Evolutionary conservation across 64 coral and sea anemone species (phyloP).

Genomic region (Montipora capricornis): DNA sequence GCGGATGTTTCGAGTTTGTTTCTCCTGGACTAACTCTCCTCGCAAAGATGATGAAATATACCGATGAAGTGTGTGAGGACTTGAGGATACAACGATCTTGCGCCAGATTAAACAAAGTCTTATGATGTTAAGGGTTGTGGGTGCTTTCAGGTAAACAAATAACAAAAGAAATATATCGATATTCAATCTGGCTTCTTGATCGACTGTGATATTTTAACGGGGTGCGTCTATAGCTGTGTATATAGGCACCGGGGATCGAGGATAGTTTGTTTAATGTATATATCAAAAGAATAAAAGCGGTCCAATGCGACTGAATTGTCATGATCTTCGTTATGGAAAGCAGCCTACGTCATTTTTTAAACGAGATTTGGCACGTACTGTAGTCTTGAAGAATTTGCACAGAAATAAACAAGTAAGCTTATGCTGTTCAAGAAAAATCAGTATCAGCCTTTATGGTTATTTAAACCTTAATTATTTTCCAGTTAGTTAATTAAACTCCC

Average conservation of each 20-base stretch:
- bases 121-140: slow-evolving; percentile 17
- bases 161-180: not conserved
- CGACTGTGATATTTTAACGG: slow-evolving; percentile 1
- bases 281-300: not conserved
- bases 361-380: not conserved
- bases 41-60: slow-evolving; percentile 22
- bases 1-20: not conserved
- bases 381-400: not conserved
- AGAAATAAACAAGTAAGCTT: not conserved
- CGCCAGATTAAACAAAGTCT: not conserved
- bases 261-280: not conserved
- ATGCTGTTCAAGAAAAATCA: not conserved
- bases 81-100: not conserved
- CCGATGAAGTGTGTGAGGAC: not conserved
- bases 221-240: not conserved
- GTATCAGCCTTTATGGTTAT: not conserved
- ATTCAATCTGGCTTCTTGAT: not conserved
- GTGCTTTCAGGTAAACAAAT: slow-evolving; percentile 19
- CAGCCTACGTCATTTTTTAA: not conserved
- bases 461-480: no score
- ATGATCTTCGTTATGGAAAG: not conserved
- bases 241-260: not conserved
- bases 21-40: not conserved
- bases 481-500: no score
- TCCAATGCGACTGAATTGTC: not conserved